Base-by-base conservation (phyloP, 2,888 invertebrate genomes). In the Crematogaster levior region DNA sequence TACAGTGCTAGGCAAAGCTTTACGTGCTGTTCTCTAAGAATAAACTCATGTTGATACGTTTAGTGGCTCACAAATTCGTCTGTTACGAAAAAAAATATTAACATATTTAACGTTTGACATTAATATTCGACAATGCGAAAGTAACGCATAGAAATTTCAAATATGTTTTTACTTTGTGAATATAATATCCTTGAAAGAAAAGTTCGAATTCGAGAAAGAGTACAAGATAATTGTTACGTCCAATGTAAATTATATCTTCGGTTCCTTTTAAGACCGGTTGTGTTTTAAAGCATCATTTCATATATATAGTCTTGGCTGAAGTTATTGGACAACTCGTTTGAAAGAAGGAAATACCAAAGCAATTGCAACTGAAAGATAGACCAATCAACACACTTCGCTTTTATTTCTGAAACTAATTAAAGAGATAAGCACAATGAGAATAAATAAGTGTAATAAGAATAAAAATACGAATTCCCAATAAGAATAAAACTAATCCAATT, bases 191-290 rank as follows among this genome's bases (percentile, higher is more conserved):
- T 53, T 21, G n/a, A 18, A 61, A 18, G 10, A 53, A 77, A 75
- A 40, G 3, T 21, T 9, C 12, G 10, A 6, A 56, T 40, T 34
- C 7, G 30, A 65, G 48, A 60, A 4, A 43, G 27, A 21, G 15
- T 40, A 24, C 40, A 30, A 43, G n/a, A 30, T 15, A 46, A 18
- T 18, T 37, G 18, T 24, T 56, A 56, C 12, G 53, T 43, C 15
- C 27, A 27, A 10, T 15, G 40, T 56, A 70, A 70, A 43, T 63
- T 40, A 70, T 30, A 12, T 30, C 43, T 30, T 27, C n/a, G 51
- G 51, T 51, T 66, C 27, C 15, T 77, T 77, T 70, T 40, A 68
- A 30, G 27, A 40, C 40, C 34, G 40, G 77, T 77, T 77, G 18
- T 30, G 30, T 18, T 56, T 56, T 56, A 43, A 77, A 56, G 12